A percentile compares a stretch with the other conserved stretches of the same genome.
Conservation (phyloP, 2,113 vertebrate species). For the Menura novaehollandiae region DNA sequence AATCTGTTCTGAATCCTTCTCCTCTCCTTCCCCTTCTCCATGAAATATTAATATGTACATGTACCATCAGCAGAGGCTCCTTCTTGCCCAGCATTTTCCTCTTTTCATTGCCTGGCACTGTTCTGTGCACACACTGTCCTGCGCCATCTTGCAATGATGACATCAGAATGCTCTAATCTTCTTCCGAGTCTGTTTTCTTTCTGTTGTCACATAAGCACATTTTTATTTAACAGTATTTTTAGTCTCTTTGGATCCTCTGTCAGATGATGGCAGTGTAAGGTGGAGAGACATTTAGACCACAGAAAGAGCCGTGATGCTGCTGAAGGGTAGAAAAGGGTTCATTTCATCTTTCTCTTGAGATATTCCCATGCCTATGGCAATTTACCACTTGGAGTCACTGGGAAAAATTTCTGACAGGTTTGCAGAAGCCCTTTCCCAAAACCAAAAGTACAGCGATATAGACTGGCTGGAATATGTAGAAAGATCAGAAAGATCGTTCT, state of each 20-base stretch:
- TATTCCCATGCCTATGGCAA: background rate
- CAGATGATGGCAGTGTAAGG: background rate
- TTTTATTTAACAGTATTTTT: background rate
- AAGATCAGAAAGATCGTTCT: background rate
- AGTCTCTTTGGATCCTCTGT: background rate
- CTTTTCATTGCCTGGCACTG: background rate
- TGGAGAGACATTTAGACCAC: background rate
- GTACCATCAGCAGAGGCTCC: background rate
- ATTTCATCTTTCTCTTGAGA: background rate
- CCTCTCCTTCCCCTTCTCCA: background rate
- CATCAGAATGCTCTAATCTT: background rate
- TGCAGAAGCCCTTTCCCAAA: background rate
- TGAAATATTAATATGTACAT: background rate
- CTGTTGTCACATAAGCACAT: accelerated
- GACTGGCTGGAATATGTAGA: background rate
- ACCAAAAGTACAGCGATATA: background rate
- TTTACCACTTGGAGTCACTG: background rate
- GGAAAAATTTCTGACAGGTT: background rate
- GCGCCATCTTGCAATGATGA: accelerated
- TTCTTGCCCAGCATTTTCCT: background rate
- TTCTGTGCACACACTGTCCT: background rate
- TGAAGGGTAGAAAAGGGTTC: background rate
- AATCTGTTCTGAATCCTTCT: background rate
- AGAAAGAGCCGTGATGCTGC: background rate
- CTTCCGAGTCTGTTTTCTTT: background rate